Evolutionary conservation across 2,113 vertebrate species (phyloP).

Genomic region (Mesocricetus auratus): DNA sequence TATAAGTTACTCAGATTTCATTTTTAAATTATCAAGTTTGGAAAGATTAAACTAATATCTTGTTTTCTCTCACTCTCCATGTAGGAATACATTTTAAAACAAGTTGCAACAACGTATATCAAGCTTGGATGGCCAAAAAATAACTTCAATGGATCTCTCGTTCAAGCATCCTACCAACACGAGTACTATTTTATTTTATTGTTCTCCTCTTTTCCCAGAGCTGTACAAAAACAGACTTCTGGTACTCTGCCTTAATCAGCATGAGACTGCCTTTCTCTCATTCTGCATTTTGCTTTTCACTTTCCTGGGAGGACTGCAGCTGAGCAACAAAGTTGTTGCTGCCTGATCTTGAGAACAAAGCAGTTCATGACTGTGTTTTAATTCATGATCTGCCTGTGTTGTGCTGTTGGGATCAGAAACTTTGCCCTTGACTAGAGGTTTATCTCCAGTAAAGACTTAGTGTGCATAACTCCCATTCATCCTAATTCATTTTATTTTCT

Average conservation of each 20-base stretch:
- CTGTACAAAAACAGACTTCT: background rate
- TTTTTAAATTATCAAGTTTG: background rate
- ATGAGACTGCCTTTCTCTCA: conserved; percentile 54
- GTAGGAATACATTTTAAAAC: conserved; percentile 97
- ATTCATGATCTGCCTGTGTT: conserved; percentile 64
- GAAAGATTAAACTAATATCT: conserved; percentile 56
- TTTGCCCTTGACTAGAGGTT: background rate
- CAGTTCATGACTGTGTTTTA: conserved; percentile 57
- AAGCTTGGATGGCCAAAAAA: conserved; percentile 96
- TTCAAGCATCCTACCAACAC: conserved; percentile 94
- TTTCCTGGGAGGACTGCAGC: conserved; percentile 58
- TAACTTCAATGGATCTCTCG: conserved; percentile 90
- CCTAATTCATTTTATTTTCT: conserved; percentile 31
- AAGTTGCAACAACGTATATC: conserved; percentile 95
- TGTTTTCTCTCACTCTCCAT: background rate
- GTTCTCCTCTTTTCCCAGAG: background rate
- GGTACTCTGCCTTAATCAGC: conserved; percentile 59
- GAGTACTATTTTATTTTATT: conserved; percentile 89
- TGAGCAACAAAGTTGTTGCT: conserved; percentile 50
- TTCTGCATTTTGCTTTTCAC: conserved; percentile 44
- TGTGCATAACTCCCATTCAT: background rate
- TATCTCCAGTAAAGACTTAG: conserved; percentile 34
- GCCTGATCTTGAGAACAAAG: conserved; percentile 63
- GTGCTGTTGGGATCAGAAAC: conserved; percentile 50
- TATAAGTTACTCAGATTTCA: too few relatives aligned